Conservation (phyloP, 2,797 vertebrate species). For the Brachyalestes nurse region DNA sequence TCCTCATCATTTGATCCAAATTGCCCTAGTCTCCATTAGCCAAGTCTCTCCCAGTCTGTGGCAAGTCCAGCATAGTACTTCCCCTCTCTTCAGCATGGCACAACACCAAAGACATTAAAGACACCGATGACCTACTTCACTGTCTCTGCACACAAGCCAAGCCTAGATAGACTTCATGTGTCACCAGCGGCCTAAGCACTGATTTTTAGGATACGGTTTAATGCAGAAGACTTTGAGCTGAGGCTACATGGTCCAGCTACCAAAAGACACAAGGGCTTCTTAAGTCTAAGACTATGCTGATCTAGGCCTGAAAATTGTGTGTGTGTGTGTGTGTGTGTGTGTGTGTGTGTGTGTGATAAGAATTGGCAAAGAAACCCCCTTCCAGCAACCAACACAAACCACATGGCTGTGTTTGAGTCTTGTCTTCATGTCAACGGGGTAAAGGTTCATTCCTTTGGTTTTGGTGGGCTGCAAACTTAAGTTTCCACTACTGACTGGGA, state of each 20-base stretch:
- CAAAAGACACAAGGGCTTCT: not conserved
- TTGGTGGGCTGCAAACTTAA: not conserved
- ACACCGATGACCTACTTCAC: slow-evolving; percentile 40
- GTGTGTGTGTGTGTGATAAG: too few relatives aligned
- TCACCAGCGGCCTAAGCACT: slow-evolving; percentile 7
- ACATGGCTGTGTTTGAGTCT: not conserved
- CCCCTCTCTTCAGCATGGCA: not conserved
- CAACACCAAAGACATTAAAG: slow-evolving; percentile 38
- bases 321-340: too few relatives aligned
- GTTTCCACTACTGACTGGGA: slow-evolving; percentile 26
- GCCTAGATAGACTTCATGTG: not conserved
- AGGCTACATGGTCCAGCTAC: too few relatives aligned
- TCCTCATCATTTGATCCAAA: not conserved
- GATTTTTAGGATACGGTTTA: slow-evolving; percentile 16
- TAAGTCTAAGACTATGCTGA: not conserved
- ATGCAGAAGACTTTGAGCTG: not conserved
- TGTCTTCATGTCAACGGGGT: not conserved
- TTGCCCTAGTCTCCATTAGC: slow-evolving; percentile 1
- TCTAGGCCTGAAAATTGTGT: not conserved
- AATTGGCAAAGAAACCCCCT: not conserved
- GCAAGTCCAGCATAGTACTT: slow-evolving; percentile 6
- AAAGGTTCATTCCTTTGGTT: slow-evolving; percentile 16
- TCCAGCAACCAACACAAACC: slow-evolving; percentile 15
- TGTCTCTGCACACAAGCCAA: slow-evolving; percentile 4
- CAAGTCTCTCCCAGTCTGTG: not conserved